These are phyloP conservation scores for Astur gentilis DNA, from an alignment of 2,113 vertebrate genomes.

Conservation along the genomic window DNA sequence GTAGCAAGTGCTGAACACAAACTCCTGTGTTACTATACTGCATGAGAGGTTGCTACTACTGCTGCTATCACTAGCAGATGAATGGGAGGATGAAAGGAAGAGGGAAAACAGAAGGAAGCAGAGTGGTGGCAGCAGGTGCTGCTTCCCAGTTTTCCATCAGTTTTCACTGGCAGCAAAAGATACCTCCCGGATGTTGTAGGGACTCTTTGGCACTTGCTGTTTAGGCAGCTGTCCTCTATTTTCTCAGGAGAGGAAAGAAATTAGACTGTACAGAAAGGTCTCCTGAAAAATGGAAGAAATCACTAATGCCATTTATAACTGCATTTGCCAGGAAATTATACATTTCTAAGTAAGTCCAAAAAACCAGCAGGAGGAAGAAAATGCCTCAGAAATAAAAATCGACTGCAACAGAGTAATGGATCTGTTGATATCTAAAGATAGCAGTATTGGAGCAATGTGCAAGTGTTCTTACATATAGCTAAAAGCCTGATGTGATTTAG, in stretches of 20 bases:
- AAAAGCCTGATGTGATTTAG: neutral
- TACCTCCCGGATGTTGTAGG: neutral
- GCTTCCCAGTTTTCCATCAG: neutral
- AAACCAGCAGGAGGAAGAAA: neutral
- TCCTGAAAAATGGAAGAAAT: neutral
- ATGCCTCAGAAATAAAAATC: neutral
- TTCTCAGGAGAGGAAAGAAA: neutral
- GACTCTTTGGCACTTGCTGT: neutral
- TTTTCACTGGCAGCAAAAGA: neutral
- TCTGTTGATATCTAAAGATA: neutral
- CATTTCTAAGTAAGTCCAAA: neutral
- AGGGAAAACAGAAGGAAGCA: neutral
- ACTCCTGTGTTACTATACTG: neutral
- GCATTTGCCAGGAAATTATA: neutral
- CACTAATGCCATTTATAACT: neutral
- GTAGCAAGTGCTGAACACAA: neutral
- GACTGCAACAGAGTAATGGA: neutral
- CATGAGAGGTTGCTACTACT: neutral
- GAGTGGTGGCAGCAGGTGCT: neutral
- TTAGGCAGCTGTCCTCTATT: neutral
- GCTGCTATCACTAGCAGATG: neutral
- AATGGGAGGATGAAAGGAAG: neutral
- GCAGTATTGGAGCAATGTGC: neutral
- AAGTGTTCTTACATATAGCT: neutral
- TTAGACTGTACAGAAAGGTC: neutral